Percentiles rank a stretch among this genome's conserved stretches.
phyloP scores from a whole-genome alignment of 2,797 vertebrate species.

The Gambelia wislizenii region DNA sequence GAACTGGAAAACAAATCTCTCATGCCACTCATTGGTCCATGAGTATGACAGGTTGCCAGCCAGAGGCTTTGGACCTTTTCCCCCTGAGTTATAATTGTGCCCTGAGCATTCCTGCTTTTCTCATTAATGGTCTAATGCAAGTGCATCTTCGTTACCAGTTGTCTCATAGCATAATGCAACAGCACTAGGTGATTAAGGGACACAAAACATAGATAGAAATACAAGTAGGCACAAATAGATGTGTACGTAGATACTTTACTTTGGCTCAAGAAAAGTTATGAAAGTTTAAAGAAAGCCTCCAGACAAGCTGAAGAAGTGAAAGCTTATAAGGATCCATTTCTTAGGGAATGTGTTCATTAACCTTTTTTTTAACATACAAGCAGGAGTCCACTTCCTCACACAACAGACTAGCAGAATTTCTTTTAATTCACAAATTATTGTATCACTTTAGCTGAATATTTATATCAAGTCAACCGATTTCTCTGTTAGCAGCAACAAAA shows the following conservation, averaged over 20 bases:
- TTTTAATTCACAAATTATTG: slow-evolving; percentile 9
- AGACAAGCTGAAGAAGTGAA: rapidly evolving
- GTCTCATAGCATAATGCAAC: not conserved
- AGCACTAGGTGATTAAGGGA: not conserved
- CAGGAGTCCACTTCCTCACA: not conserved
- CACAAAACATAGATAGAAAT: not conserved
- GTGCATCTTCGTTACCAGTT: too few relatives aligned
- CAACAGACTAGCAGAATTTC: not conserved
- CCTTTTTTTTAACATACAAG: not conserved
- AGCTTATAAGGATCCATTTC: not conserved
- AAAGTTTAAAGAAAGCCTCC: not conserved
- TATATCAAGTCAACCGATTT: not conserved
- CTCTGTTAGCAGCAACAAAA: slow-evolving; percentile 17
- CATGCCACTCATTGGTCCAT: not conserved
- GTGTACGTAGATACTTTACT: not conserved
- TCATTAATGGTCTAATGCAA: not conserved
- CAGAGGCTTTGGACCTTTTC: not conserved
- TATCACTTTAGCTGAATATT: not conserved
- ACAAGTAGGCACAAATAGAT: not conserved
- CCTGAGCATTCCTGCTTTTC: not conserved
- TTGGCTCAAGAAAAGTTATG: not conserved
- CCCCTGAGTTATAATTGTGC: not conserved
- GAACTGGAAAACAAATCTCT: not conserved
- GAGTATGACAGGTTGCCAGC: too few relatives aligned
- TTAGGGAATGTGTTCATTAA: not conserved